These are phyloP conservation scores for Lepidonotus clava DNA, from an alignment of 2,888 invertebrate species.

Conservation along the genomic window DNA sequence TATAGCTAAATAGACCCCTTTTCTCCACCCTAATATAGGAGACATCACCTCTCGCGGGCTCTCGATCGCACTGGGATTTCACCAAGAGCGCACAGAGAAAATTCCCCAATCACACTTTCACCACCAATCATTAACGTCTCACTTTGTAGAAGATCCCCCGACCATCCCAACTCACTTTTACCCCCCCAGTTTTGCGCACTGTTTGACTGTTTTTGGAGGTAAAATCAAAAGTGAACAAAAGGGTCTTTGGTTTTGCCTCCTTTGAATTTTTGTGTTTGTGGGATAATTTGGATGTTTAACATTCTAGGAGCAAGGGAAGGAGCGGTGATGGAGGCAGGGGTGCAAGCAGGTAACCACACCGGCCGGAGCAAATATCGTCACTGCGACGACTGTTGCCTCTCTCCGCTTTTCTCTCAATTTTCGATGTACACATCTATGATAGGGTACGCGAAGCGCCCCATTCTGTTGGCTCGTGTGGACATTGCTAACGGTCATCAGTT, in stretches of 20 bases:
- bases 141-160: too few species aligned
- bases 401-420: conserved; percentile 31
- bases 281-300: conserved; percentile 52
- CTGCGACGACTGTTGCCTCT: not conserved
- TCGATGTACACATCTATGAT: too few species aligned
- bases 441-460: too few species aligned
- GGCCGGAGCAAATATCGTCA: conserved; percentile 6
- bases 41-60: too few species aligned
- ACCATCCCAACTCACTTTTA: not conserved
- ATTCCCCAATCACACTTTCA: too few species aligned
- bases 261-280: conserved; percentile 33
- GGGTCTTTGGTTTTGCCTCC: not conserved
- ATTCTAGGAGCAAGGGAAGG: conserved; percentile 47
- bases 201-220: too few species aligned
- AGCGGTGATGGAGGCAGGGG: conserved; percentile 52
- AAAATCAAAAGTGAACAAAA: too few species aligned
- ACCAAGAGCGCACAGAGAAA: not conserved
- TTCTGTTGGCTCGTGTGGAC: too few species aligned
- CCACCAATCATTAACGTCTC: conserved; percentile 38
- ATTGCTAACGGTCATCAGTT: too few species aligned
- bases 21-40: too few species aligned
- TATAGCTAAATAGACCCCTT: not conserved
- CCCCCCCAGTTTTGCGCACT: conserved; percentile 14
- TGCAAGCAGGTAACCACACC: conserved; percentile 44
- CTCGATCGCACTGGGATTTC: not conserved